Evolutionary conservation across 2,113 vertebrate species (phyloP), one percentile per base, ranked within the genome.

Genomic region (Cinclus mexicanus): DNA sequence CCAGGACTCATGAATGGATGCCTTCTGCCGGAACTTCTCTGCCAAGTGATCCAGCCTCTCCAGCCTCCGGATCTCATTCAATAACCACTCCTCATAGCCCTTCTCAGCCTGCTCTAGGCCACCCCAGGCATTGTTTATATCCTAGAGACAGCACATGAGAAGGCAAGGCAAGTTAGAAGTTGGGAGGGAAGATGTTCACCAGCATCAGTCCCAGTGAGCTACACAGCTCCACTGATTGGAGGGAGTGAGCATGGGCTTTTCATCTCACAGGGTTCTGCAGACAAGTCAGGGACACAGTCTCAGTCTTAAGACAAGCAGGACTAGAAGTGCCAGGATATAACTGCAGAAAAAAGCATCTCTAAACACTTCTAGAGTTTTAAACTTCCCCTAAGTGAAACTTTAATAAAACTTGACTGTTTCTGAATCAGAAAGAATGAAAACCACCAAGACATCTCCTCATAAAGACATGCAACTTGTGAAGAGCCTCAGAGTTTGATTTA

Each of bases 21-120:
- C 99, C 97, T 99, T 99, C 97, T 99, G 99, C 33, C 99, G 98
- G 93, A 99, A 99, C 87, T 99, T 99, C 98, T 99, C 99, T 3
- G 99, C 99, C 96, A 99, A 98, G 97, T 99, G 99, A 97, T 99
- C 99, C 17, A 99, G 98, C 91, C 99, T 98, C 94, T 99, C 99
- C 95, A 99, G 98, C 96, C 99, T 97, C 87, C 99, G 99, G 67
- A 99, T 99, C 97, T 99, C 99, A 20, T 99, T 99, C 95, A 99
- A 98, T 72, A 99, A 97, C 99, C 99, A 99, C 93, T 99, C 99
- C 83, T 99, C 99, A 1, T 99, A 99, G 94, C 99, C 99, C 85
- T 99, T 99, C 97, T 99, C 99, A 3, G 99, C 99, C 91, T 99
- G 99, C 91, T 99, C 99, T 74, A 99, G 98, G 69, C 98, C 97